Evolutionary conservation across 2,888 invertebrate species (phyloP).

Genomic region (Disparrhopalites patrizii): DNA sequence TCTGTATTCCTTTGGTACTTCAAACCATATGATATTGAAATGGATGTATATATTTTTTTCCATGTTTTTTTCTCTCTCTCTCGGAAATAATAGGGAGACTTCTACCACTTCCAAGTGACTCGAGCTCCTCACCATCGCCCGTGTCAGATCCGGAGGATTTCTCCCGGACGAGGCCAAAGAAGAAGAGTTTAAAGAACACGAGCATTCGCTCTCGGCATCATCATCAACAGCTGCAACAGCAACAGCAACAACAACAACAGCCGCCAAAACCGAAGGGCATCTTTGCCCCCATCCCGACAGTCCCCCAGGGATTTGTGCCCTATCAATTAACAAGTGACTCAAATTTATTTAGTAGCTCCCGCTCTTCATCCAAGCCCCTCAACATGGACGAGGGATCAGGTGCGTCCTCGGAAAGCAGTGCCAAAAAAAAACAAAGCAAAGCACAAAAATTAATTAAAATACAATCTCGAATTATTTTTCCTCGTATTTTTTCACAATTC

Average conservation of each 20-base stretch:
- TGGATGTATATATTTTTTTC: too few species aligned
- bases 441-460: too few species aligned
- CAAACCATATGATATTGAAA: conserved; percentile 1
- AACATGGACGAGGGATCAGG: conserved; percentile 48
- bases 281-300: conserved; percentile 48
- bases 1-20: conserved; percentile 2
- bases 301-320: conserved; percentile 46
- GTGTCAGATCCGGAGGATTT: conserved; percentile 48
- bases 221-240: too few species aligned
- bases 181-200: conserved; percentile 44
- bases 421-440: too few species aligned
- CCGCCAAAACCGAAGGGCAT: conserved; percentile 44
- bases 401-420: too few species aligned
- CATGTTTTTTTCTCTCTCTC: conserved; percentile 1
- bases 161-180: conserved; percentile 43
- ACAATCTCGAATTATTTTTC: neutral
- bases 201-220: conserved; percentile 43
- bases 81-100: conserved; percentile 30
- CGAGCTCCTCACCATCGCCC: conserved; percentile 46
- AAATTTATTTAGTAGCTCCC: conserved; percentile 37
- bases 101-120: conserved; percentile 45
- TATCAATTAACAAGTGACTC: conserved; percentile 46
- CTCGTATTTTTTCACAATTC: neutral
- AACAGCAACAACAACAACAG: too few species aligned
- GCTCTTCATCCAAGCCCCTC: conserved; percentile 44